Evolutionary conservation across 2,797 vertebrate species (phyloP).

Genomic region (Sparus aurata): DNA sequence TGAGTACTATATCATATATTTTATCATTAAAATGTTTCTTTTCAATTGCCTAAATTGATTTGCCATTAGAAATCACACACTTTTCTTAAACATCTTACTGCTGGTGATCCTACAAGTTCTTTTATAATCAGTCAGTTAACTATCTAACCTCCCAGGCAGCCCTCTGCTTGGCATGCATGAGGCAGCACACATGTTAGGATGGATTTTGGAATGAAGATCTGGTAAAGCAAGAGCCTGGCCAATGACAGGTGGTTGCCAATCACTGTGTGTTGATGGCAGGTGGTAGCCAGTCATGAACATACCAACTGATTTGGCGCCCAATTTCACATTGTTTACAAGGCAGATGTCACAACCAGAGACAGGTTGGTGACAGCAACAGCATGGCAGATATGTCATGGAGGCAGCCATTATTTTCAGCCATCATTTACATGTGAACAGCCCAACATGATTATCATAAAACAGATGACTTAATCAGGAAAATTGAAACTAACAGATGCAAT

Average conservation of each 20-base stretch:
- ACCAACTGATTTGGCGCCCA: conserved; percentile 68
- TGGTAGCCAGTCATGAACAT: conserved; percentile 55
- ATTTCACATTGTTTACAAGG: conserved; percentile 54
- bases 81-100: conserved; percentile 2
- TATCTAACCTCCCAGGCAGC: conserved; percentile 36
- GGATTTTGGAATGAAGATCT: conserved; percentile 57
- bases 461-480: conserved; percentile 4
- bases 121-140: conserved; percentile 40
- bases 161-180: conserved; percentile 60
- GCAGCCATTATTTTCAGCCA: background rate
- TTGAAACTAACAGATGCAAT: conserved; percentile 8
- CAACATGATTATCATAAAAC: background rate
- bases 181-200: conserved; percentile 36
- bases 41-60: conserved; percentile 29
- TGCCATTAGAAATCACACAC: background rate
- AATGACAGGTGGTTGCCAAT: conserved; percentile 67
- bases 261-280: conserved; percentile 68
- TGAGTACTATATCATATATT: no score
- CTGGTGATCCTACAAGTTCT: conserved; percentile 23
- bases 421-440: background rate
- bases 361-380: conserved; percentile 23
- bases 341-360: conserved; percentile 42
- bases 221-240: conserved; percentile 62
- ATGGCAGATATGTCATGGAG: conserved; percentile 12
- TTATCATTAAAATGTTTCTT: no score